Percentiles rank a stretch among this genome's conserved stretches.
These are phyloP conservation scores for Eilema griseolum DNA, from an alignment of 2,888 invertebrate species.

Conservation along the genomic window DNA sequence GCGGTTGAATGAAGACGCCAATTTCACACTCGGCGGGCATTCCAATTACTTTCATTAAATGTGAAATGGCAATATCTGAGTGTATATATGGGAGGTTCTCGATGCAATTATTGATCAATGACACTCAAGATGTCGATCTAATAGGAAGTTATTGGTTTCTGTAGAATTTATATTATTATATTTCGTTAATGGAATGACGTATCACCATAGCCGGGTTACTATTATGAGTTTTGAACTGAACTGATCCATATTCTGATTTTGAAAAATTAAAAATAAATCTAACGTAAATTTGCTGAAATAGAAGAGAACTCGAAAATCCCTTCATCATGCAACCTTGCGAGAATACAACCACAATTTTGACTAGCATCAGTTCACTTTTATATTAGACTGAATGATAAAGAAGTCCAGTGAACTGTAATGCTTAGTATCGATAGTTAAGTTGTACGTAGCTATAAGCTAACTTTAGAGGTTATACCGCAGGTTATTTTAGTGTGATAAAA, in stretches of 20 bases:
- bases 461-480: too few species aligned
- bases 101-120: slow-evolving; percentile 43
- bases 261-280: neutral
- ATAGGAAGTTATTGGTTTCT: slow-evolving; percentile 26
- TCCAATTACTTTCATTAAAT: slow-evolving; percentile 73
- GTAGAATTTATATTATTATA: slow-evolving; percentile 2
- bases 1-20: slow-evolving; percentile 63
- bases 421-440: too few species aligned
- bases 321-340: neutral
- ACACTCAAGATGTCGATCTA: slow-evolving; percentile 28
- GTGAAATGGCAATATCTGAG: slow-evolving; percentile 56
- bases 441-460: too few species aligned
- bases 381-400: too few species aligned
- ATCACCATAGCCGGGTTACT: neutral
- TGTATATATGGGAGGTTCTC: slow-evolving; percentile 27
- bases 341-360: too few species aligned
- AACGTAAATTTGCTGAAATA: neutral
- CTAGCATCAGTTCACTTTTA: too few species aligned
- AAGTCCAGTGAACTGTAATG: too few species aligned
- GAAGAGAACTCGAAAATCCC: neutral
- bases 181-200: neutral
- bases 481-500: too few species aligned
- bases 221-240: neutral
- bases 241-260: neutral
- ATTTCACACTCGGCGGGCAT: slow-evolving; percentile 72